Percentiles rank a stretch among this genome's conserved stretches.
Conservation (phyloP, 2,797 vertebrate genomes). For the Rhyacichthys aspro region DNA sequence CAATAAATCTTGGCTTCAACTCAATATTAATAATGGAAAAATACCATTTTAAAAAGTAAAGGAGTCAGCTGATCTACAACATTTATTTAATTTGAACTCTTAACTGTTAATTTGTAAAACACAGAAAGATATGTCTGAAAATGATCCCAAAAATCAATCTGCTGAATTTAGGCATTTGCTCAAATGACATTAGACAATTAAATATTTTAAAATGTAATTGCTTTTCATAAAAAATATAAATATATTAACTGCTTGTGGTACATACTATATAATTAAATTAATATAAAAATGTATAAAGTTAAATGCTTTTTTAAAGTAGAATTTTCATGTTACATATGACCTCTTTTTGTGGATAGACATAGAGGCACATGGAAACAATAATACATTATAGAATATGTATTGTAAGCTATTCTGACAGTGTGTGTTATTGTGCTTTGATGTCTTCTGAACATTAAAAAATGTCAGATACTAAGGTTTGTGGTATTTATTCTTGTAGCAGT, state of each 20-base stretch:
- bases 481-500: no score
- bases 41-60: slow-evolving; percentile 31
- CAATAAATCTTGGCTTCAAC: slow-evolving; percentile 29
- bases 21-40: slow-evolving; percentile 27
- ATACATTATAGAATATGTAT: slow-evolving; percentile 59
- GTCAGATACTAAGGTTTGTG: background rate
- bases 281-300: slow-evolving; percentile 71
- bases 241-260: slow-evolving; percentile 73
- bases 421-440: slow-evolving; percentile 23
- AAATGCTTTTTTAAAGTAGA: slow-evolving; percentile 45
- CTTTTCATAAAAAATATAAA: slow-evolving; percentile 60
- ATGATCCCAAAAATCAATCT: no score
- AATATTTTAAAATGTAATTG: slow-evolving; percentile 35
- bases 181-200: background rate
- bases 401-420: slow-evolving; percentile 35
- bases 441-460: slow-evolving; percentile 5
- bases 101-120: slow-evolving; percentile 5
- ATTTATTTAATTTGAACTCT: background rate
- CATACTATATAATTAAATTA: slow-evolving; percentile 76
- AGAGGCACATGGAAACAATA: slow-evolving; percentile 57
- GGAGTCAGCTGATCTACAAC: background rate
- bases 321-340: slow-evolving; percentile 55
- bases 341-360: slow-evolving; percentile 39
- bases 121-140: no score
- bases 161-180: background rate